A percentile compares a stretch with the other conserved stretches of the same genome.
Evolutionary conservation across 2,113 vertebrate genomes (phyloP).

Genomic region (Copsychus sechellarum): DNA sequence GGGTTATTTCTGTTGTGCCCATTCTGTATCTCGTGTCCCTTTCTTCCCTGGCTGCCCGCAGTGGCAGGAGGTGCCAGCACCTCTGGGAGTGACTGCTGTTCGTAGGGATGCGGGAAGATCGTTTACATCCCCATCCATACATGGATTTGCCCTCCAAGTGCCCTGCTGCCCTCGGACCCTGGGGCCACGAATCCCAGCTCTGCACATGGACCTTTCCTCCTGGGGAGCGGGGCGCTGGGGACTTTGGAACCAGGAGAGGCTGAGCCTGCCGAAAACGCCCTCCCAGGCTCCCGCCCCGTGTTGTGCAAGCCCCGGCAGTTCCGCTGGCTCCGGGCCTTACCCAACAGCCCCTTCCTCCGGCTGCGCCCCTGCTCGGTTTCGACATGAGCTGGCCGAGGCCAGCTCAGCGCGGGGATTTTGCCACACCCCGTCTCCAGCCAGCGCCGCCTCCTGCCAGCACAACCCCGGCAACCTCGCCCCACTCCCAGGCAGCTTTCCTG

Average conservation of each 20-base stretch:
- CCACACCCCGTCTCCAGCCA: background rate
- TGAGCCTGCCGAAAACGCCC: accelerated
- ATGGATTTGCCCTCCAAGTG: background rate
- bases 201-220: background rate
- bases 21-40: background rate
- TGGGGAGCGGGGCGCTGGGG: background rate
- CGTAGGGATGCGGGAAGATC: background rate
- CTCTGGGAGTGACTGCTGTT: background rate
- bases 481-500: background rate
- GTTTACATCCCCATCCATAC: accelerated
- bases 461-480: background rate
- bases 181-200: background rate
- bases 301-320: constrained; percentile 8
- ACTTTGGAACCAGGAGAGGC: background rate
- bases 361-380: background rate
- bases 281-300: background rate
- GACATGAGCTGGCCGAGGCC: background rate
- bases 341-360: constrained; percentile 43
- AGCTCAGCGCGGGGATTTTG: background rate
- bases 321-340: background rate
- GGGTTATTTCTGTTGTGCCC: background rate
- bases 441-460: background rate
- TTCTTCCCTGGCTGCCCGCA: background rate
- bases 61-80: background rate
- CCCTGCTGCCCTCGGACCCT: accelerated